phyloP scores from a whole-genome alignment of 2,113 vertebrate species.

The Nettapus auritus region DNA sequence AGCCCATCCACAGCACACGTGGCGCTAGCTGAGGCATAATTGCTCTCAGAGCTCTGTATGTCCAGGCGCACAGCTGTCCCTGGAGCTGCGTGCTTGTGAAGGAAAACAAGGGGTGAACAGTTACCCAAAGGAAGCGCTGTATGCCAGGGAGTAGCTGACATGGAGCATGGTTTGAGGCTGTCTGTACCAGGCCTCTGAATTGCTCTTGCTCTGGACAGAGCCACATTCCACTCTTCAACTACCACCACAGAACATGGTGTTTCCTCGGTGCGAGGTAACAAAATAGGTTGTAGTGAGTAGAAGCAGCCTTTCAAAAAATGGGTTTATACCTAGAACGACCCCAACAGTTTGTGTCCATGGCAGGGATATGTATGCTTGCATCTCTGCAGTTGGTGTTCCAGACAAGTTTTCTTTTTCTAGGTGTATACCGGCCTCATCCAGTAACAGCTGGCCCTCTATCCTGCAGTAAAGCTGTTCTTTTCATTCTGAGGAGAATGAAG shows the following conservation, averaged over 20 bases:
- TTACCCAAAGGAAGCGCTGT: background rate
- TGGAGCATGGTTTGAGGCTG: rapidly evolving
- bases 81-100: rapidly evolving
- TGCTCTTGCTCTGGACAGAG: rapidly evolving
- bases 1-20: background rate
- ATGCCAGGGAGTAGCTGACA: rapidly evolving
- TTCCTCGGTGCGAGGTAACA: background rate
- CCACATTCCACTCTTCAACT: rapidly evolving
- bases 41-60: background rate
- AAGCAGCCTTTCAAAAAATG: background rate
- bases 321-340: background rate
- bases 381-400: rapidly evolving
- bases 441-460: rapidly evolving
- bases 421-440: rapidly evolving
- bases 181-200: rapidly evolving
- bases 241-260: rapidly evolving
- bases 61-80: too few relatives aligned
- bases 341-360: rapidly evolving
- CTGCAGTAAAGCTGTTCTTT: background rate
- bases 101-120: background rate
- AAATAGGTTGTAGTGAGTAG: rapidly evolving
- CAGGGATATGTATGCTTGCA: rapidly evolving
- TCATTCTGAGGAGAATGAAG: background rate
- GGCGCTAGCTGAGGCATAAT: rapidly evolving
- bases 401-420: background rate